phyloP scores from a whole-genome alignment of 2,797 vertebrate genomes.

The Pipistrellus pipistrellus region DNA sequence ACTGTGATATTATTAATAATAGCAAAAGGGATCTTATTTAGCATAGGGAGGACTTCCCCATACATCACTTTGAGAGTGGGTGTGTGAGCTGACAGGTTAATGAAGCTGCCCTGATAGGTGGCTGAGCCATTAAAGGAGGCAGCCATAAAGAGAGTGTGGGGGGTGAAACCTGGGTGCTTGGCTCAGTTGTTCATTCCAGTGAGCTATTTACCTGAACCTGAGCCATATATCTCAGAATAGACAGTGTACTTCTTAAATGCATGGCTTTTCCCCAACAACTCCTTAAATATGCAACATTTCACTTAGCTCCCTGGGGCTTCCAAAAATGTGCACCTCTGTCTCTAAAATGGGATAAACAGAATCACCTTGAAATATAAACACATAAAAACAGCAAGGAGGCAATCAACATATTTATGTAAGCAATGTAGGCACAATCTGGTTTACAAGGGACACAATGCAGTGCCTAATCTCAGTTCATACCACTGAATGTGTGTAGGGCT shows the following conservation, averaged over 20 bases:
- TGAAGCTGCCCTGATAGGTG: fast-evolving
- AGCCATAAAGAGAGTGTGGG: fast-evolving
- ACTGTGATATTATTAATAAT: slow-evolving; percentile 39
- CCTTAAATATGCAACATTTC: background rate
- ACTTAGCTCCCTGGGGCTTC: background rate
- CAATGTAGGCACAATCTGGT: fast-evolving
- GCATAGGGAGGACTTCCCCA: background rate
- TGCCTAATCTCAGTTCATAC: fast-evolving
- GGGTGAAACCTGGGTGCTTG: fast-evolving
- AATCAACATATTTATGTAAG: fast-evolving
- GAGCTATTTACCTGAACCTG: background rate
- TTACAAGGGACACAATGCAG: no score
- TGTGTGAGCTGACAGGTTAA: slow-evolving; percentile 49
- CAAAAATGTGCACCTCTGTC: background rate
- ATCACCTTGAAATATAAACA: background rate
- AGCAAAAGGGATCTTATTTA: background rate
- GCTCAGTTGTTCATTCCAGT: background rate
- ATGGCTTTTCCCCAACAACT: background rate
- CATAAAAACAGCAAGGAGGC: background rate
- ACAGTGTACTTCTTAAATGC: background rate
- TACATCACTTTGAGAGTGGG: background rate
- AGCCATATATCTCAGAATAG: background rate
- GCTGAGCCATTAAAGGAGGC: background rate
- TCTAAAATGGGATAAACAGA: background rate
- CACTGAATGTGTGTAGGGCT: no score